Base-by-base conservation (phyloP, 2,888 invertebrate genomes). In the Corythucha ciliata region DNA sequence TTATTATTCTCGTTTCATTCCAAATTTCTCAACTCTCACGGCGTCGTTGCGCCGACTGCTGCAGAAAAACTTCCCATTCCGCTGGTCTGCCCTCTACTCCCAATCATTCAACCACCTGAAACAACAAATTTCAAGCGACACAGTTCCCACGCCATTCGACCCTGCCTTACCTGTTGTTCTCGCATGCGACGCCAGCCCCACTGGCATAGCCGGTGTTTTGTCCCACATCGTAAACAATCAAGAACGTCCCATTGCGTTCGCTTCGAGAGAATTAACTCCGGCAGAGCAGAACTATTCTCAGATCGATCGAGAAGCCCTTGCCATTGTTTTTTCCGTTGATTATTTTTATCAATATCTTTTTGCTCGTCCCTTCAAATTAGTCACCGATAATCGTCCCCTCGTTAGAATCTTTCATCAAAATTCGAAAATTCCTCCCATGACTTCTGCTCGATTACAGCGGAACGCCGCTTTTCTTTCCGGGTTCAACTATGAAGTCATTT, bases 341-440 rank as follows among this genome's bases (percentile, higher is more conserved):
- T 25, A 48, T 20, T 39, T 48, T 16, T 34, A 26, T 21, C 4
- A 26, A 4, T 48, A n/a, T n/a, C 21, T 37, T 14, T 48, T 32
- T 37, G 37, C 37, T 2, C 20, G 24, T 25, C 14, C 25, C 12
- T 60, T 83, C 83, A 1, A 29, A n/a, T 41, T 45, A 32, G 22
- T 24, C 18, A 41, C 42, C 48, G 49, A 49, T 39, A 42, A 44
- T 26, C 18, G 42, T 27, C 34, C 49, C 10, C 40, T 44, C 20
- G 25, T 21, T 12, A 32, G 8, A n/a, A 32, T 49, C 12, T 25
- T 49, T n/a, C 34, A 41, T 20, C 24, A 29, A 3, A 16, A 41
- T 16, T 14, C n/a, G 12, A 24, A 5, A 22, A n/a, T 41, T 10
- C 41, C 41, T 10, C n/a, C 24, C 5, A 41, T 41, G 41, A 41